Conservation (phyloP, 2,113 vertebrate species). For the Panthera tigris region DNA sequence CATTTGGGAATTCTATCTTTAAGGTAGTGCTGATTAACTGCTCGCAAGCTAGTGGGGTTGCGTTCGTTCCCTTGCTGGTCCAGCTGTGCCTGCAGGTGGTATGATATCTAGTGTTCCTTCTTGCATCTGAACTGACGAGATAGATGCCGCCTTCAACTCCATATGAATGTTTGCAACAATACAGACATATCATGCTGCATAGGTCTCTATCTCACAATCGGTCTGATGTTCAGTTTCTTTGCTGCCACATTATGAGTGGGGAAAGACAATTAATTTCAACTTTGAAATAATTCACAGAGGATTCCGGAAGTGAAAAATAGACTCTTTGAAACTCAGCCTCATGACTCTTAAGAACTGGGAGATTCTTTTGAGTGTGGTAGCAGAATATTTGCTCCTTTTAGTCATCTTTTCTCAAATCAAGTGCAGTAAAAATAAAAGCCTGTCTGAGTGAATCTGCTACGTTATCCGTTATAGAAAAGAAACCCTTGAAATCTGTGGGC, state of each 20-base stretch:
- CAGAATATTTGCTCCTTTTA: background rate
- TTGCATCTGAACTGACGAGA: background rate
- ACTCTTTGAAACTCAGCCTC: background rate
- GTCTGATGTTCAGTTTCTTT: background rate
- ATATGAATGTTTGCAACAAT: background rate
- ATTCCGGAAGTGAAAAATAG: background rate
- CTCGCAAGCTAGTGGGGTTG: background rate
- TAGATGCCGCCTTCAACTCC: background rate
- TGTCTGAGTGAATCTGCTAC: background rate
- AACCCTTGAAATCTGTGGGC: background rate
- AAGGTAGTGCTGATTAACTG: background rate
- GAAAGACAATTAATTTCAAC: background rate
- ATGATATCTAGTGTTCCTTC: background rate
- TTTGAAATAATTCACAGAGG: background rate
- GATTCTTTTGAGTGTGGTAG: background rate
- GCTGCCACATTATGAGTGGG: background rate
- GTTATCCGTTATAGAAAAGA: background rate
- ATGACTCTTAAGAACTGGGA: background rate
- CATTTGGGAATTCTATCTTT: background rate
- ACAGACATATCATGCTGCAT: background rate
- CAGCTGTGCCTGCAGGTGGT: background rate
- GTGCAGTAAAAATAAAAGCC: background rate
- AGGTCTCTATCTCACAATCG: background rate
- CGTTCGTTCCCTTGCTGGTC: background rate
- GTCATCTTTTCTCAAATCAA: background rate